A percentile compares a stretch with the other conserved stretches of the same genome.
Evolutionary conservation across 2,888 invertebrate genomes (phyloP).

Genomic region (Drosophila koepferae): DNA sequence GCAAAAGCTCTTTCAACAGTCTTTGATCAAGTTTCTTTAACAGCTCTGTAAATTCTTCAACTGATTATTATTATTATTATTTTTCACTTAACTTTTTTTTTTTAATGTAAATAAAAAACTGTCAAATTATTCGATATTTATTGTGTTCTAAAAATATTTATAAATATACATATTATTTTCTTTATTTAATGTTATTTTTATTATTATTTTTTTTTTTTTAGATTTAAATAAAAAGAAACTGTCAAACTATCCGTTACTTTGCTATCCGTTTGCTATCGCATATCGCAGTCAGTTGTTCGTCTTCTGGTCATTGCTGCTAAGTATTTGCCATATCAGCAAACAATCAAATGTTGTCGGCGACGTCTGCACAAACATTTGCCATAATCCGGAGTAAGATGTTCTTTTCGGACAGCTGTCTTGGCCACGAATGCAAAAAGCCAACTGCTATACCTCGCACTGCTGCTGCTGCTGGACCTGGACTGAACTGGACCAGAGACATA

Average conservation of each 20-base stretch:
- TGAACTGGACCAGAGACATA: background rate
- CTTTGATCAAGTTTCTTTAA: no score
- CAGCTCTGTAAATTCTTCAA: no score
- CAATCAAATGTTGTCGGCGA: slow-evolving; percentile 6
- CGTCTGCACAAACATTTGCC: slow-evolving; percentile 6
- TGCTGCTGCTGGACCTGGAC: no score
- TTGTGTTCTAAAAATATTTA: no score
- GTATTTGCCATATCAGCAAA: slow-evolving; percentile 7
- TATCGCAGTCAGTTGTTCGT: background rate
- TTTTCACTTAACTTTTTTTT: no score
- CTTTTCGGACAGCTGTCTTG: slow-evolving; percentile 6
- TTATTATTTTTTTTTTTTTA: background rate
- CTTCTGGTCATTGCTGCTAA: background rate
- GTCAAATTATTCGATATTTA: no score
- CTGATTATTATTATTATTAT: no score
- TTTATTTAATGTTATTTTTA: background rate
- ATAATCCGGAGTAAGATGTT: slow-evolving; percentile 1
- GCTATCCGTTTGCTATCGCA: background rate
- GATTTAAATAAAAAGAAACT: background rate
- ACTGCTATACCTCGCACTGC: background rate
- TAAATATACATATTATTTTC: no score
- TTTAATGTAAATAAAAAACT: no score
- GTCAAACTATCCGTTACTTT: background rate
- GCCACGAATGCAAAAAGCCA: slow-evolving; percentile 6
- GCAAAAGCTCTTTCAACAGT: no score